These are phyloP conservation scores for Sebastiscus albofasciatus DNA, from an alignment of 2,797 vertebrate genomes.

Conservation along the genomic window DNA sequence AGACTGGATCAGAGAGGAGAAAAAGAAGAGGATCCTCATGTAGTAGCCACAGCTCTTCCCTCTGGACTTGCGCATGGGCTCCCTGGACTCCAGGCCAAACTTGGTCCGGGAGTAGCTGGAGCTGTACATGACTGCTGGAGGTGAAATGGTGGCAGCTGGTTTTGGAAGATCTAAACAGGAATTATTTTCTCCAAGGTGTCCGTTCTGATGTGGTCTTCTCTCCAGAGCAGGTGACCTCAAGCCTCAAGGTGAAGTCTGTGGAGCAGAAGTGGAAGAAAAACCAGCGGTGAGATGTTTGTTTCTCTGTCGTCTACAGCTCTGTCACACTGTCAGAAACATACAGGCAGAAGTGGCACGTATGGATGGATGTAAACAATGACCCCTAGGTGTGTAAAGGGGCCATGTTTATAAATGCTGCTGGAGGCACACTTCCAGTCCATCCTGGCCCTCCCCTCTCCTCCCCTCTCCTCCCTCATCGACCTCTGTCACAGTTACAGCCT, in stretches of 20 bases:
- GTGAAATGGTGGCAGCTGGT: conserved; percentile 54
- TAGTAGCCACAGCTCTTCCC: conserved; percentile 90
- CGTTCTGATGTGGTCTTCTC: neutral
- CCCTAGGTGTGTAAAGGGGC: conserved; percentile 51
- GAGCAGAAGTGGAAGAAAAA: neutral
- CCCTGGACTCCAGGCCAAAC: conserved; percentile 75
- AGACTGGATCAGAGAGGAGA: conserved; percentile 93
- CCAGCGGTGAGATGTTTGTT: neutral
- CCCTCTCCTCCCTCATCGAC: conserved; percentile 29
- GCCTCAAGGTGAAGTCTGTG: neutral
- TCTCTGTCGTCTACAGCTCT: neutral
- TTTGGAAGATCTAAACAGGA: conserved; percentile 3
- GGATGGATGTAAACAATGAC: conserved; percentile 70
- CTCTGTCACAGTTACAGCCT: conserved; percentile 43
- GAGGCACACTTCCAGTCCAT: conserved; percentile 79
- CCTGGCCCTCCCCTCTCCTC: conserved; percentile 63
- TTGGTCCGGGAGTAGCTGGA: conserved; percentile 81
- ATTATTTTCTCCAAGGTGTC: conserved; percentile 7
- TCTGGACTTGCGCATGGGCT: conserved; percentile 60
- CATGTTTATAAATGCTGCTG: conserved; percentile 81
- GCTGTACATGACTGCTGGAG: conserved; percentile 79
- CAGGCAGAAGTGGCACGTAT: conserved; percentile 29
- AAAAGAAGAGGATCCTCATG: conserved; percentile 91
- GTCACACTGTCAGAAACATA: neutral
- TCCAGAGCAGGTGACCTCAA: neutral